Base-by-base conservation (phyloP, 2,888 invertebrate genomes). In the Horisme vitalbata region DNA sequence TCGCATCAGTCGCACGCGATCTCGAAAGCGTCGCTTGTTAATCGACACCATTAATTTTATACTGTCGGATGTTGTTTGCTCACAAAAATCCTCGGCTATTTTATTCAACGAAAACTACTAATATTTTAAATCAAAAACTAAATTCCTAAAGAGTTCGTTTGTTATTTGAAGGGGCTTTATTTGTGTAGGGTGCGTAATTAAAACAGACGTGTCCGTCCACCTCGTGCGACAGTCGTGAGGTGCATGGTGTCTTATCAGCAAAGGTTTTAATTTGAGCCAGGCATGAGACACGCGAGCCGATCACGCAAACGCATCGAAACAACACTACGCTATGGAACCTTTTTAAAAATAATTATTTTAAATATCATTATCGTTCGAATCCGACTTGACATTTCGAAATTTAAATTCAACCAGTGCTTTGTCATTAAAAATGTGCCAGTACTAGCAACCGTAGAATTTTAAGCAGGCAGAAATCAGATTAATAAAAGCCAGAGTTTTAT, bases 141-240 rank as follows among this genome's bases (percentile, higher is more conserved):
- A n/a, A 50, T 59, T 55, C 55, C 48, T 44, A 47, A 56, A 26
- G n/a, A n/a, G n/a, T n/a, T n/a, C 5, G 31, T 14, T 4, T 28
- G 13, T 13, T 28, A 6, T 8, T 2, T 13, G n/a, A 26, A 78
- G 78, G 72, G 82, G 79, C 76, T 76, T 79, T 75, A 73, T 79
- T 75, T 75, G 72, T 75, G 75, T 79, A 75, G 83, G 82, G 86
- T 88, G 87, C 84, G 87, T 88, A 89, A 87, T 87, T 89, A 88
- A 87, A 85, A 79, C 78, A 79, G 85, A 84, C 83, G 79, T 80
- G 77, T 75, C 65, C 71, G 18, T 24, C 71, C 31, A 20, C 34
- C 11, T 31, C 64, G 74, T 65, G 67, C 79, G 81, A 80, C 82
- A 76, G 83, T 88, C 87, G 88, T 89, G 88, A 86, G 85, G 75